Evolutionary conservation across 2,888 invertebrate genomes (phyloP).

Genomic region (Hyalella azteca): DNA sequence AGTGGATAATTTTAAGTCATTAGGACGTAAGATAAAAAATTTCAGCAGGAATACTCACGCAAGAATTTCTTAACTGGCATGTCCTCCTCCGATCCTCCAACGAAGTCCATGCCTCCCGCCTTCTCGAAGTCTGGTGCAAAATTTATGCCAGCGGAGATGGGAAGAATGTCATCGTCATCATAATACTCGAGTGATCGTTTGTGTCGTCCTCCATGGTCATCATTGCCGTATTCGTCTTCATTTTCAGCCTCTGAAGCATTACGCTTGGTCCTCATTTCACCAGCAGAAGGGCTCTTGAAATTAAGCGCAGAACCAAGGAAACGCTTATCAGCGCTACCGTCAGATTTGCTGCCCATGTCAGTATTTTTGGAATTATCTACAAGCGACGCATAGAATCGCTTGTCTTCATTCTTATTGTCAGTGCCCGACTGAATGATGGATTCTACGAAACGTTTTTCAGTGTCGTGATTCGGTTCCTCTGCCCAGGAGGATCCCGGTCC

Average conservation of each 20-base stretch:
- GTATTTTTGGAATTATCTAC: slow-evolving; percentile 20
- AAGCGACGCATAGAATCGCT: slow-evolving; percentile 6
- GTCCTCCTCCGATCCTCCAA: neutral
- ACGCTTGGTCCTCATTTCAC: neutral
- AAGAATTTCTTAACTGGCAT: neutral
- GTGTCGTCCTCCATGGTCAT: neutral
- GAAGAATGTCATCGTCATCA: neutral
- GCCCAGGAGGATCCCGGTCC: neutral
- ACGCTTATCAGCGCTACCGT: neutral
- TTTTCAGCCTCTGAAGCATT: slow-evolving; percentile 11
- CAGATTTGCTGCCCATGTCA: neutral
- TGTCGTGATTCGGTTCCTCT: neutral
- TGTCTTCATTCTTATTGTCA: neutral
- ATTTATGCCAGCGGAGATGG: neutral
- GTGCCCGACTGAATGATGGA: slow-evolving; percentile 4
- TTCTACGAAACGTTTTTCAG: slow-evolving; percentile 7
- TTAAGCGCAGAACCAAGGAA: slow-evolving; percentile 15
- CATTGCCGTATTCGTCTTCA: neutral
- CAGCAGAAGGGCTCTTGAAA: neutral
- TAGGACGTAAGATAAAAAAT: too few species aligned
- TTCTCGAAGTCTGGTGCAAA: slow-evolving; percentile 1
- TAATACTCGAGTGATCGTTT: slow-evolving; percentile 32
- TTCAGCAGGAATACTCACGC: neutral
- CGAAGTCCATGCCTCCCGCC: neutral
- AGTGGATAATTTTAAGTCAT: too few species aligned